Conservation (phyloP, 2,113 vertebrate genomes). For the Myodes glareolus region DNA sequence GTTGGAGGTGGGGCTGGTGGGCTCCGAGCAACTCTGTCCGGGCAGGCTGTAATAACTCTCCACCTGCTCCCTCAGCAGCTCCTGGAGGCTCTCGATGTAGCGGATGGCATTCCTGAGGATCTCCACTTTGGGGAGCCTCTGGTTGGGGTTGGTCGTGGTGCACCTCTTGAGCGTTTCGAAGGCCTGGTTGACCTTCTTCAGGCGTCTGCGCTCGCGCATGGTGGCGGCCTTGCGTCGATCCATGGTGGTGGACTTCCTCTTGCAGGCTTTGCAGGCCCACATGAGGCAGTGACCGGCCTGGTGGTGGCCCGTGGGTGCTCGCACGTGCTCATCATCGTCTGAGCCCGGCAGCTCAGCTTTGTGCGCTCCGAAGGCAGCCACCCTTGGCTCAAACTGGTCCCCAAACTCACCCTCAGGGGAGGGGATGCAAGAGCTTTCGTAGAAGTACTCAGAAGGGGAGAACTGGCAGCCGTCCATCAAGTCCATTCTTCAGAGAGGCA, state of each 20-base stretch:
- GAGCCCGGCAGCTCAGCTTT: constrained; percentile 85
- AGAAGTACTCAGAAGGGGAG: constrained; percentile 93
- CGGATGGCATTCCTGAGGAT: constrained; percentile 98
- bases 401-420: constrained; percentile 92
- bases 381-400: constrained; percentile 85
- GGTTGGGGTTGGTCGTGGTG: constrained; percentile 95
- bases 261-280: constrained; percentile 99
- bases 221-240: constrained; percentile 96
- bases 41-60: constrained; percentile 93
- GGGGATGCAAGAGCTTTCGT: constrained; percentile 91
- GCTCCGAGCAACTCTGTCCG: constrained; percentile 92
- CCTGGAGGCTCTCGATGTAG: constrained; percentile 97
- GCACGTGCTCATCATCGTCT: constrained; percentile 94
- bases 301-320: constrained; percentile 92
- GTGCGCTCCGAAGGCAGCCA: constrained; percentile 78
- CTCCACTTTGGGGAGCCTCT: constrained; percentile 98
- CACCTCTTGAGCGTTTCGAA: constrained; percentile 96
- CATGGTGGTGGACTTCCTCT: constrained; percentile 94
- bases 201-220: constrained; percentile 96
- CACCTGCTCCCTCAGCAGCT: constrained; percentile 95
- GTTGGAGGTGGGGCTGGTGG: constrained; percentile 94
- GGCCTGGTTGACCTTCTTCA: constrained; percentile 98
- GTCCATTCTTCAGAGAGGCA: constrained; percentile 86
- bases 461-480: constrained; percentile 90
- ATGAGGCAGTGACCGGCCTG: constrained; percentile 96